phyloP scores from a whole-genome alignment of 2,113 vertebrate species.

The Crotalus tigris region DNA sequence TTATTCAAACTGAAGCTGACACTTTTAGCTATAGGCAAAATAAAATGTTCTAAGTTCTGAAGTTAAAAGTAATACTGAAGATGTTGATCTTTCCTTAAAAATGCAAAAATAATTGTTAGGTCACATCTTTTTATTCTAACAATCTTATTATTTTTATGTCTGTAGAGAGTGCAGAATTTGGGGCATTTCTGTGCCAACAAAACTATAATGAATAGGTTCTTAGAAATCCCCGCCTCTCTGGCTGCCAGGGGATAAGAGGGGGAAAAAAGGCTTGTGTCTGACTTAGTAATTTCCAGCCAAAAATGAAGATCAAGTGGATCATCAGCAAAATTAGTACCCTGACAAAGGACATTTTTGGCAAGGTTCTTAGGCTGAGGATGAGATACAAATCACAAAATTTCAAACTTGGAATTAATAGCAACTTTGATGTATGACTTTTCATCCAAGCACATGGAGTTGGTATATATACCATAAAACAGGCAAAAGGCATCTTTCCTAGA shows the following conservation, averaged over 20 bases:
- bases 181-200: conserved; percentile 68
- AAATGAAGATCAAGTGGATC: conserved; percentile 80
- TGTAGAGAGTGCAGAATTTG: conserved; percentile 67
- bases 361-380: conserved; percentile 69
- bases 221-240: conserved; percentile 70
- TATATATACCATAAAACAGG: background rate
- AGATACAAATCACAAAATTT: conserved; percentile 71
- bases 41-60: background rate
- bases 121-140: conserved; percentile 55
- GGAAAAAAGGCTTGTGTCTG: conserved; percentile 72
- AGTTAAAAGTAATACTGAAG: background rate
- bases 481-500: background rate
- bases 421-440: conserved; percentile 65
- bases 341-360: conserved; percentile 70
- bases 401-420: conserved; percentile 78
- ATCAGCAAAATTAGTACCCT: conserved; percentile 80
- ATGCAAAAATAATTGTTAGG: conserved; percentile 61
- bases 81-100: conserved; percentile 44
- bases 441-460: background rate
- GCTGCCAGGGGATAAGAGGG: conserved; percentile 70
- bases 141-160: conserved; percentile 62
- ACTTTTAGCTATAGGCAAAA: background rate
- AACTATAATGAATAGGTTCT: conserved; percentile 71
- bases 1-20: background rate
- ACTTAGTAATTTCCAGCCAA: conserved; percentile 78